Percentiles rank a stretch among this genome's conserved stretches.
These are phyloP conservation scores for Nomada lathburiana DNA, from an alignment of 2,888 invertebrate genomes.

Conservation along the genomic window DNA sequence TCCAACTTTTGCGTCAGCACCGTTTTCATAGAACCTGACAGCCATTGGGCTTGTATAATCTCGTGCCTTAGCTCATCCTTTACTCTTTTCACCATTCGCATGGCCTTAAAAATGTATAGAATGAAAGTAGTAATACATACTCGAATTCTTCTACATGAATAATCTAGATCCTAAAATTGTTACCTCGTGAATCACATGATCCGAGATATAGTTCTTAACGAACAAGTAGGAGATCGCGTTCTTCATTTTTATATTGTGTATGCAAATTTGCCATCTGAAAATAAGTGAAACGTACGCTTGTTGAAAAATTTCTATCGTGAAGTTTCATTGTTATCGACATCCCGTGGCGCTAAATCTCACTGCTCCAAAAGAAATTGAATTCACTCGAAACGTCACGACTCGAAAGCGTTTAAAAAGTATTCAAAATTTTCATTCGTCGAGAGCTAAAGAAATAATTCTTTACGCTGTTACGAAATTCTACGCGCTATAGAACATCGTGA, in stretches of 20 bases:
- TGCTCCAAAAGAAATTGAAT: too few species aligned
- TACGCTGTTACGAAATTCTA: too few species aligned
- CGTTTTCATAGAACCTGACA: slow-evolving; percentile 40
- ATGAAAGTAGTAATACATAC: background rate
- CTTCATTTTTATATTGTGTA: slow-evolving; percentile 49
- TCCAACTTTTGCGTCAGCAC: slow-evolving; percentile 53
- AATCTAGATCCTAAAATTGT: background rate
- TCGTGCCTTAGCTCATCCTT: slow-evolving; percentile 44
- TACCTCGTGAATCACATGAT: slow-evolving; percentile 45
- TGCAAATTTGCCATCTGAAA: slow-evolving; percentile 63
- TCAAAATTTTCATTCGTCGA: background rate
- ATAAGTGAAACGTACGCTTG: background rate
- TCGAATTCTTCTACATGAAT: background rate
- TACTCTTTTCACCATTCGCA: slow-evolving; percentile 53
- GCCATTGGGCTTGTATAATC: slow-evolving; percentile 57
- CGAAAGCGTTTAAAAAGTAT: background rate
- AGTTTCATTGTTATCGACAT: too few species aligned
- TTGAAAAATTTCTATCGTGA: background rate
- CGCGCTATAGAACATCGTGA: too few species aligned
- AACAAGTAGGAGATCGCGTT: slow-evolving; percentile 64
- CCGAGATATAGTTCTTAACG: slow-evolving; percentile 52
- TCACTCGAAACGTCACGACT: too few species aligned
- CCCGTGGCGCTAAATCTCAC: too few species aligned
- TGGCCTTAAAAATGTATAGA: slow-evolving; percentile 32
- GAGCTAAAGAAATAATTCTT: background rate